phyloP scores from a whole-genome alignment of 2,888 invertebrate species.

The Syritta pipiens region DNA sequence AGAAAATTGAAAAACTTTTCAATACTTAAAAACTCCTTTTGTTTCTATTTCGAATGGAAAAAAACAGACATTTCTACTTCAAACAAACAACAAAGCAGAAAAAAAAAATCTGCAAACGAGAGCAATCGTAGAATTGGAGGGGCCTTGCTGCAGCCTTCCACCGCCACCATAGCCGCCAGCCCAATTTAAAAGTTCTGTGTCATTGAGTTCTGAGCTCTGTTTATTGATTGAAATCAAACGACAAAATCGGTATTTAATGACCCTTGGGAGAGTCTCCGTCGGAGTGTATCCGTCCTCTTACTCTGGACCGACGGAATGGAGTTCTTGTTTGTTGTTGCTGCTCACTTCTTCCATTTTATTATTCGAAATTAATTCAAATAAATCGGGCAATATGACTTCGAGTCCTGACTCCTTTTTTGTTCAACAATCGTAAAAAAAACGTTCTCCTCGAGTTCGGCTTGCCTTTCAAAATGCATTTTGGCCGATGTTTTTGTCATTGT shows the following conservation, averaged over 20 bases:
- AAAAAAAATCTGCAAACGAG: neutral
- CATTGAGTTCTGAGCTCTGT: constrained; percentile 67
- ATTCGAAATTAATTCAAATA: constrained; percentile 68
- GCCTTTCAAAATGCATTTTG: constrained; percentile 54
- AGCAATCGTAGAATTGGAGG: neutral
- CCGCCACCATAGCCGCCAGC: neutral
- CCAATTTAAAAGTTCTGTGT: constrained; percentile 68
- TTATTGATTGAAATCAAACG: constrained; percentile 70
- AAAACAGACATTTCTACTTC: constrained; percentile 24
- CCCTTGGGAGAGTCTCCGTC: constrained; percentile 44
- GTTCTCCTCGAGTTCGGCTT: no score
- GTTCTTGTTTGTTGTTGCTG: constrained; percentile 16
- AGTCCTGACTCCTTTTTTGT: constrained; percentile 11
- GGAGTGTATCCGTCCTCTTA: neutral
- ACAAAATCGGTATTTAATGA: constrained; percentile 68
- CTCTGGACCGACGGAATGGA: neutral
- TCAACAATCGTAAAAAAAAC: constrained; percentile 48
- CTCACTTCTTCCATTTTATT: constrained; percentile 45
- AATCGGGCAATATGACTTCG: constrained; percentile 63
- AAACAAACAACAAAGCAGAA: constrained; percentile 9
- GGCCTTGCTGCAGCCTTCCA: neutral
- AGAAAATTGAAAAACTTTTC: constrained; percentile 69
- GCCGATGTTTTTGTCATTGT: constrained; percentile 45
- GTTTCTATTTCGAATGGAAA: no score
- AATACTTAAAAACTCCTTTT: constrained; percentile 64